Percentiles rank a stretch among this genome's conserved stretches.
Conservation (phyloP, 2,888 invertebrate genomes). For the Agriopis marginaria region DNA sequence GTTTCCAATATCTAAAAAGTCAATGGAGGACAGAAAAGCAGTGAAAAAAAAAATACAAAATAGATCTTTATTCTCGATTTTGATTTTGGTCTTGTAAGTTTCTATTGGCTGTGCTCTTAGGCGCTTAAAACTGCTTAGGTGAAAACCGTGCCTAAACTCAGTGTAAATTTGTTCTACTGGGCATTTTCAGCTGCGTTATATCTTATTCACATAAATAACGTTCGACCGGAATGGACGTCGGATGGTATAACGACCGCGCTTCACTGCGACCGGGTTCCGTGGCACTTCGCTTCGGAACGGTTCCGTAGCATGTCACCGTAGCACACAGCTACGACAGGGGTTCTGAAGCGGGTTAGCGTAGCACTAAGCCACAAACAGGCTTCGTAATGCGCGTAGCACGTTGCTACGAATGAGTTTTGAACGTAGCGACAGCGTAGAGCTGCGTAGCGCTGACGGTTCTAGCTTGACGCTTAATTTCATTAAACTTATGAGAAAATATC, state of each 20-base stretch:
- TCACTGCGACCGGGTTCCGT: conserved; percentile 13
- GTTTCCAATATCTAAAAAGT: not conserved
- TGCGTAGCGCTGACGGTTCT: too few species aligned
- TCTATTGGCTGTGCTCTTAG: not conserved
- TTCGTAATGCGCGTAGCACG: not conserved
- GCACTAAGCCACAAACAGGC: not conserved
- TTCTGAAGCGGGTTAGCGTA: not conserved
- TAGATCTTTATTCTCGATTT: too few species aligned
- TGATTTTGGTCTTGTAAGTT: too few species aligned
- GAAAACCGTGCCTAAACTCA: not conserved
- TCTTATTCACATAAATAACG: conserved; percentile 40
- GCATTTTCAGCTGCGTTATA: not conserved
- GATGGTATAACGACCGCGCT: conserved; percentile 18
- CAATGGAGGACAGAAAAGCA: too few species aligned
- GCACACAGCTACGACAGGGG: conserved; percentile 5
- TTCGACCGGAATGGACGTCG: conserved; percentile 35
- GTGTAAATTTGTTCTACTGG: conserved; percentile 6
- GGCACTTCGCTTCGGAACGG: conserved; percentile 10
- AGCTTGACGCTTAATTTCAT: too few species aligned
- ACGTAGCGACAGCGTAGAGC: not conserved
- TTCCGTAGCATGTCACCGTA: conserved; percentile 16
- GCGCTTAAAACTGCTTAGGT: not conserved
- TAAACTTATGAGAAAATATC: too few species aligned
- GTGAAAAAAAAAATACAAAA: too few species aligned
- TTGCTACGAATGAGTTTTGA: conserved; percentile 1